Evolutionary conservation across 2,888 invertebrate genomes (phyloP), one percentile per base, ranked within the genome.

Genomic region (Abscondita cerata): DNA sequence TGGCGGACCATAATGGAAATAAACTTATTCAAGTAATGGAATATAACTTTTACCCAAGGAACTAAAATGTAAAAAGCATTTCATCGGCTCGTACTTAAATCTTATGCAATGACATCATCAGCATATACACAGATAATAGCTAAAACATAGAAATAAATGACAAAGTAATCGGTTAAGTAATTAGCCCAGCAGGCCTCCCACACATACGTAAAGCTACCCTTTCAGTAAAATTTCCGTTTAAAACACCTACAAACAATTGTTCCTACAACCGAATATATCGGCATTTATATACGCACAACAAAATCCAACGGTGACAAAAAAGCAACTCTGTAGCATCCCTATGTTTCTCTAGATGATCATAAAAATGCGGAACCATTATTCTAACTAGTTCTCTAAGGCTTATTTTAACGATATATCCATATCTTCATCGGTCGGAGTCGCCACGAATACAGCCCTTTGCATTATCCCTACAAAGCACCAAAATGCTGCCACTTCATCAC

Each of bases 151-250:
- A 81, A 98, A 98, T 73, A 98, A 83, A 77, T 98, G 96, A 82
- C n/a, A n/a, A 98, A 98, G 80, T 96, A 96, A 79, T 96, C 95
- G 0, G 97, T 97, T 76, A 96, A 88, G 80, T 95, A 96, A 82
- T 95, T 95, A n/a, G 96, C 92, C 98, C 98, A 98, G 81, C 97
- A 98, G 1, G 96, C 92, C 82, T 97, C 95, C 96, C 96, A 96
- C n/a, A n/a, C 91, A 96, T 95, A 31, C 91, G 85, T 44, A 96
- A 85, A 0, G 95, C 95, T 34, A 93, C 92, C 11, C n/a, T 88
- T 78, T 95, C 95, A 0, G 92, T 90, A 76, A 96, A n/a, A 96
- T 80, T 96, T 96, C 0, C 96, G 85, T 74, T 95, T 94, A 81
- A 97, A 95, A 78, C 96, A 95, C 64, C 91, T 91, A 78, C 13